phyloP scores from a whole-genome alignment of 2,888 invertebrate genomes.

The Amphipyra tragopoginis region DNA sequence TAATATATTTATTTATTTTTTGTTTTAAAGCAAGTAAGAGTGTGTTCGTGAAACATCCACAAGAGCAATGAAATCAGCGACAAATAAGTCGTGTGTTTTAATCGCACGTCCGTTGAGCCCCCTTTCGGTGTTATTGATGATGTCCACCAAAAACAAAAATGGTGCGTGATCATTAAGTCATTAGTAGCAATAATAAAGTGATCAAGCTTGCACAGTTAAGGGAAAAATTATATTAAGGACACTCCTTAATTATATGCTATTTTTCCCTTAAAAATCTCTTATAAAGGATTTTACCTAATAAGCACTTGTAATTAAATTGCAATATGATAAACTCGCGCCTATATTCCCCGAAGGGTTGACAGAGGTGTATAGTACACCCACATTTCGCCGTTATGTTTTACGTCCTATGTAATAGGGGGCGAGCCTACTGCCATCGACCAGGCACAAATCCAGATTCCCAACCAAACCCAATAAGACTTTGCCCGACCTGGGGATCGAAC shows the following conservation, averaged over 20 bases:
- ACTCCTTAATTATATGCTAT: slow-evolving; percentile 10
- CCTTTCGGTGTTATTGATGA: slow-evolving; percentile 45
- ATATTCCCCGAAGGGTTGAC: too few species aligned
- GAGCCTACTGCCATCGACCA: too few species aligned
- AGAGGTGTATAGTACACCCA: too few species aligned
- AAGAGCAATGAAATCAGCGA: not conserved
- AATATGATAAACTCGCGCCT: not conserved
- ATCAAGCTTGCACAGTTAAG: slow-evolving; percentile 30
- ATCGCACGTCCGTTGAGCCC: slow-evolving; percentile 5
- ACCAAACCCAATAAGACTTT: too few species aligned
- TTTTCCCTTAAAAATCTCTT: slow-evolving; percentile 1
- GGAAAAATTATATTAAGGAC: slow-evolving; percentile 23
- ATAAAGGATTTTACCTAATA: not conserved
- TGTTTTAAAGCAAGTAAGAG: too few species aligned
- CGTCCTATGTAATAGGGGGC: too few species aligned
- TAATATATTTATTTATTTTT: too few species aligned
- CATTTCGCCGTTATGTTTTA: too few species aligned
- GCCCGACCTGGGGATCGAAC: too few species aligned
- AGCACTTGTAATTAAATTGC: not conserved
- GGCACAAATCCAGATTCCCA: too few species aligned
- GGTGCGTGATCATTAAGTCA: slow-evolving; percentile 49
- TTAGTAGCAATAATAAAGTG: slow-evolving; percentile 53
- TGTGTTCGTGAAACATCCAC: not conserved
- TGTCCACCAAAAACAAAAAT: slow-evolving; percentile 40
- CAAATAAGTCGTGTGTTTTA: slow-evolving; percentile 7